phyloP scores from a whole-genome alignment of 1,140 invertebrate genomes.

The Plutomurus gul region DNA sequence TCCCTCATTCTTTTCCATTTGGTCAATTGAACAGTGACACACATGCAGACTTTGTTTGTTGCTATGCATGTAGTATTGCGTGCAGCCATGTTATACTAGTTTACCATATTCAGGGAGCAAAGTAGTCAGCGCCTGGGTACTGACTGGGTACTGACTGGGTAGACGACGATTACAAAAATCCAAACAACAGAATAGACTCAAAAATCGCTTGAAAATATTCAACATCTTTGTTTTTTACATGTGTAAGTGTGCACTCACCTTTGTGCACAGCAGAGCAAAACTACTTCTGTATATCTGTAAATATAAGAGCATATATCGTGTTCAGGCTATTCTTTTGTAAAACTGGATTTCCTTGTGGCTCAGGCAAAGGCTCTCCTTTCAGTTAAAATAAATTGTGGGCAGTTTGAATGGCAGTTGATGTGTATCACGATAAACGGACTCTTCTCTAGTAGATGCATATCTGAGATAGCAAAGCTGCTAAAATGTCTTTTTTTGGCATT shows the following conservation, averaged over 20 bases:
- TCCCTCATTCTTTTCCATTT: background rate
- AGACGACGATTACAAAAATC: too few species aligned
- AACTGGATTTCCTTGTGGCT: slow-evolving; percentile 5
- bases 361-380: background rate
- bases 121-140: too few species aligned
- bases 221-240: too few species aligned
- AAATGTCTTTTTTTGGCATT: background rate
- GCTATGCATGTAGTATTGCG: background rate
- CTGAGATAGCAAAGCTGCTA: background rate
- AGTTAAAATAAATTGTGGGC: background rate
- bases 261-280: background rate
- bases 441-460: background rate
- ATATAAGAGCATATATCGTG: too few species aligned
- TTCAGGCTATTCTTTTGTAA: slow-evolving; percentile 17
- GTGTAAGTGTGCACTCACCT: too few species aligned
- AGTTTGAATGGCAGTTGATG: background rate
- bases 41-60: background rate
- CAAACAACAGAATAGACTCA: too few species aligned
- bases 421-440: slow-evolving; percentile 5
- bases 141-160: too few species aligned
- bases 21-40: background rate
- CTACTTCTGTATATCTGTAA: background rate
- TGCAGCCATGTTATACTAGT: background rate
- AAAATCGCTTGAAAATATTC: too few species aligned
- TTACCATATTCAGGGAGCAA: too few species aligned